A percentile compares a stretch with the other conserved stretches of the same genome.
These are phyloP conservation scores for Naja naja DNA, from an alignment of 2,113 vertebrate genomes.

Conservation along the genomic window DNA sequence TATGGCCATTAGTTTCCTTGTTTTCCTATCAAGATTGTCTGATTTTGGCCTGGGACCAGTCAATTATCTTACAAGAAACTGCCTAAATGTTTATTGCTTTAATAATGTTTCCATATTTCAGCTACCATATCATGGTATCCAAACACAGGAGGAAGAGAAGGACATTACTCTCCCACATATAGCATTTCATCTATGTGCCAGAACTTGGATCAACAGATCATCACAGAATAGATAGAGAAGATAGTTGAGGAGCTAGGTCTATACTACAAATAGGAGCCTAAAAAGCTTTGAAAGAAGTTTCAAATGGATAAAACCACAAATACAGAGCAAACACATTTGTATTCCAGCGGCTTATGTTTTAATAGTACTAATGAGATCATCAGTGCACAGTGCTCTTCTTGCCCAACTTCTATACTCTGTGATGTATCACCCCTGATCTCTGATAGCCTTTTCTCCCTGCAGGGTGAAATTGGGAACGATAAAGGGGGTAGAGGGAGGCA, in stretches of 20 bases:
- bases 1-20: background rate
- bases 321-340: background rate
- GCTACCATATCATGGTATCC: background rate
- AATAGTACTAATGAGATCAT: conserved; percentile 47
- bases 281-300: background rate
- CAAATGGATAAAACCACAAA: conserved; percentile 11
- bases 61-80: background rate
- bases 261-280: background rate
- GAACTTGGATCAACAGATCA: conserved; percentile 14
- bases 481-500: background rate
- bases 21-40: background rate
- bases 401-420: background rate
- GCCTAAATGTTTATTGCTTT: background rate
- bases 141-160: background rate
- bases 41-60: background rate
- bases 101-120: background rate
- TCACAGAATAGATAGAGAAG: background rate
- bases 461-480: background rate
- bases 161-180: background rate
- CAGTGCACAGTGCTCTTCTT: conserved; percentile 27
- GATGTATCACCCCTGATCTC: conserved; percentile 14
- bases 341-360: conserved; percentile 35
- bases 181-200: background rate
- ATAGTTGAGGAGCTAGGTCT: conserved; percentile 1
- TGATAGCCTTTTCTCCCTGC: conserved; percentile 11